These are phyloP conservation scores for Plebejus argus DNA, from an alignment of 2,888 invertebrate species.

Conservation along the genomic window DNA sequence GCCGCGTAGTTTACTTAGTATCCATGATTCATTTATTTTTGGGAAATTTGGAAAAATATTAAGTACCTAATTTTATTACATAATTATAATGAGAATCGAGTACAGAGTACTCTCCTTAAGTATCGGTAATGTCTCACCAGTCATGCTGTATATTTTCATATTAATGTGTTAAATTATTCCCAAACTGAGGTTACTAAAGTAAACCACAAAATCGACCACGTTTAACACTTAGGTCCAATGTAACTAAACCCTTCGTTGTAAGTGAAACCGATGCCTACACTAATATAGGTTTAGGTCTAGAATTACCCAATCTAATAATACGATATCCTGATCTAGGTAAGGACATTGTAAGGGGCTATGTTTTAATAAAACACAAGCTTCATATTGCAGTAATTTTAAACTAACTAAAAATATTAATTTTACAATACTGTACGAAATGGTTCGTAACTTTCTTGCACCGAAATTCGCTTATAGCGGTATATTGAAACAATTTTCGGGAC, in stretches of 20 bases:
- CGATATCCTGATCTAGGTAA: constrained; percentile 21
- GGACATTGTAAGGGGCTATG: neutral
- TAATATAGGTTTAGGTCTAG: constrained; percentile 26
- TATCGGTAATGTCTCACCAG: too few species aligned
- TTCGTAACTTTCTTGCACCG: too few species aligned
- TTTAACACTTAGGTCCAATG: constrained; percentile 10
- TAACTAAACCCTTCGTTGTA: constrained; percentile 16
- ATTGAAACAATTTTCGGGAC: too few species aligned
- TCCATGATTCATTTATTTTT: too few species aligned
- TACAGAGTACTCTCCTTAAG: too few species aligned
- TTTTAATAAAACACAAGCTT: neutral
- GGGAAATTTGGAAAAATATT: too few species aligned
- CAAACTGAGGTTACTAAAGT: neutral
- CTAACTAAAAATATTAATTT: too few species aligned
- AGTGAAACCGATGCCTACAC: constrained; percentile 21
- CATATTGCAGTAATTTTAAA: neutral
- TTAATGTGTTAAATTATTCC: neutral
- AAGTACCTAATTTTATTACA: too few species aligned
- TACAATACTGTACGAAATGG: too few species aligned
- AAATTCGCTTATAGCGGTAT: neutral
- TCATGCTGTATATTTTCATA: neutral
- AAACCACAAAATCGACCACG: constrained; percentile 26
- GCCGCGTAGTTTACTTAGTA: too few species aligned
- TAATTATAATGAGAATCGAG: too few species aligned
- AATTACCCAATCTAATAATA: constrained; percentile 28